A percentile compares a stretch with the other conserved stretches of the same genome.
Evolutionary conservation across 2,797 vertebrate species (phyloP).

Genomic region (Sebastolobus altivelis): DNA sequence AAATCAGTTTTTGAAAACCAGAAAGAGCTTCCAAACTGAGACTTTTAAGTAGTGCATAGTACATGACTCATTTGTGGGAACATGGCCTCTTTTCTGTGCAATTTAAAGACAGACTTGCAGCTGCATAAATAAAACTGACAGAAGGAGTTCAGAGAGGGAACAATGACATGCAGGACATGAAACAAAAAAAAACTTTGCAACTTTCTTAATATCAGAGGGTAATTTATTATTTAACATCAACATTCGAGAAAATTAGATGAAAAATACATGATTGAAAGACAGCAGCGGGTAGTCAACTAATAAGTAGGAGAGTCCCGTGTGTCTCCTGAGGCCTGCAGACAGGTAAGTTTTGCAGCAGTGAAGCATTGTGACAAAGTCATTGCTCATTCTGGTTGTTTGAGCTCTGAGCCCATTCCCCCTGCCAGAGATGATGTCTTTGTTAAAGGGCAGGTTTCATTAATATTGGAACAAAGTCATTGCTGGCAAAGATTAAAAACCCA

Average conservation of each 20-base stretch:
- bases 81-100: background rate
- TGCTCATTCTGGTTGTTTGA: slow-evolving; percentile 38
- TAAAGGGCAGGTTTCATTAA: slow-evolving; percentile 75
- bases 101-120: background rate
- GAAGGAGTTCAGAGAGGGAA: background rate
- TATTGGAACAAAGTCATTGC: slow-evolving; percentile 75
- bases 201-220: background rate
- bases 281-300: background rate
- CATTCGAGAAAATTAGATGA: background rate
- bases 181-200: background rate
- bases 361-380: slow-evolving; percentile 46
- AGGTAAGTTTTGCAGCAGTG: slow-evolving; percentile 28
- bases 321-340: slow-evolving; percentile 12
- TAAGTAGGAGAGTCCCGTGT: background rate
- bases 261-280: slow-evolving; percentile 6
- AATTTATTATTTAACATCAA: slow-evolving; percentile 8
- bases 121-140: slow-evolving; percentile 1
- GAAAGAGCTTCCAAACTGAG: background rate
- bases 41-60: background rate
- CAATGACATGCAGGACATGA: background rate
- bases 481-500: slow-evolving; percentile 76
- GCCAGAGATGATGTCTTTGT: slow-evolving; percentile 61
- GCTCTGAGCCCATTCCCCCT: slow-evolving; percentile 17
- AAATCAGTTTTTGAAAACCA: background rate
- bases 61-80: background rate